Evolutionary conservation across 2,113 vertebrate genomes (phyloP), one percentile per base, ranked within the genome.

Genomic region (Nanorana parkeri): DNA sequence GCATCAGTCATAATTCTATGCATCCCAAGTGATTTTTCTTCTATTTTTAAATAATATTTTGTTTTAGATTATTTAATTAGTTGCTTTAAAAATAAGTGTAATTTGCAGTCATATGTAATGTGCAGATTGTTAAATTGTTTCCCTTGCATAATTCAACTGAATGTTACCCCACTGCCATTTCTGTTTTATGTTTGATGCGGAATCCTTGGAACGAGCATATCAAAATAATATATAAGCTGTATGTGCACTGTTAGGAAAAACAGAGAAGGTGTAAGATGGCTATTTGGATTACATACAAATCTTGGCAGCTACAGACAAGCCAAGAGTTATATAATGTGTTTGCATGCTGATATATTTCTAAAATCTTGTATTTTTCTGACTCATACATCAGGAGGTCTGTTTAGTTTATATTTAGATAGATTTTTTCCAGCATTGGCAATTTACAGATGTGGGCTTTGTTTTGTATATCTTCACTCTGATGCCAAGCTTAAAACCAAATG

Each of bases 311-410:
- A 75, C 17, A 82, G 71, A 67, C 61, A 60, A 76, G 71, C 80
- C 63, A 76, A 82, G 52, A 68, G 71, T 82, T 82, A 68, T 23
- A 68, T 76, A 82, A 82, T 76, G 15, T 68, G 80, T 75, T 82
- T 82, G 51, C 69, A 66, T 74, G 61, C 61, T 56, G 17, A 67
- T 66, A 10, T 26, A 63, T 82, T 29, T 58, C 47, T 65, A 8
- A 24, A 68, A 41, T 24, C 24, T 75, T 56, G 29, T 32, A 55
- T 74, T 82, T 82, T 60, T 82, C 63, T 82, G 80, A 75, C 61
- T 67, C 67, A 82, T 75, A 29, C 10, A 63, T 63, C 24, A 65
- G 17, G 65, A 65, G 19, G 36, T 32, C 66, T 56, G 52, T 60
- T 75, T 54, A 10, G 16, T 74, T 71, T 36, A 17, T 6, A 80